Evolutionary conservation across 2,113 vertebrate species (phyloP).

Genomic region (Narcine bancroftii): DNA sequence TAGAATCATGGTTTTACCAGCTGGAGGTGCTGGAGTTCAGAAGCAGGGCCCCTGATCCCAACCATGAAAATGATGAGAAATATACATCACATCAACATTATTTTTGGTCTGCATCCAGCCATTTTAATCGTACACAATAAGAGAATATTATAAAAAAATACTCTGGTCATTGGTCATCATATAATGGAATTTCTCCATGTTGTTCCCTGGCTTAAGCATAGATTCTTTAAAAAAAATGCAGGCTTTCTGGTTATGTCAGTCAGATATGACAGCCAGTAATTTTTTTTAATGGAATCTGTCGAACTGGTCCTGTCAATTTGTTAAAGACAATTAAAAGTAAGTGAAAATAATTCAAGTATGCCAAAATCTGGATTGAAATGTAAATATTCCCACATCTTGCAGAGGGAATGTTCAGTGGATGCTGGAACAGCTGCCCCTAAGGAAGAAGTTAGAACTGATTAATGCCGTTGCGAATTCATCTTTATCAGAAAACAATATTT

Average conservation of each 20-base stretch:
- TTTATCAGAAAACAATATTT: background rate
- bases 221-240: background rate
- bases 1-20: background rate
- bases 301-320: slow-evolving; percentile 17
- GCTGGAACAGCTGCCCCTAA: too few species aligned
- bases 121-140: background rate
- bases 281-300: slow-evolving; percentile 17
- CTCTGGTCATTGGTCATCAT: background rate
- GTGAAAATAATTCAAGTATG: background rate
- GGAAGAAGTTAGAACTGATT: background rate
- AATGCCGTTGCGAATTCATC: background rate
- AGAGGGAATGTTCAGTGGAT: too few species aligned
- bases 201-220: background rate
- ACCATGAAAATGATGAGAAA: background rate
- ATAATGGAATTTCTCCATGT: background rate
- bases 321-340: slow-evolving; percentile 6
- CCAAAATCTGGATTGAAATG: background rate
- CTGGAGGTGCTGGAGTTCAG: background rate
- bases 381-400: background rate
- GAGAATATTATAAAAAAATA: background rate
- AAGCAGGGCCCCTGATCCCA: background rate
- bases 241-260: background rate
- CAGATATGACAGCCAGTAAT: slow-evolving; percentile 23
- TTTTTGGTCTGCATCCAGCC: background rate
- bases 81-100: background rate